These are phyloP conservation scores for Aproaerema taeniolella DNA, from an alignment of 2,888 invertebrate species.

Conservation along the genomic window DNA sequence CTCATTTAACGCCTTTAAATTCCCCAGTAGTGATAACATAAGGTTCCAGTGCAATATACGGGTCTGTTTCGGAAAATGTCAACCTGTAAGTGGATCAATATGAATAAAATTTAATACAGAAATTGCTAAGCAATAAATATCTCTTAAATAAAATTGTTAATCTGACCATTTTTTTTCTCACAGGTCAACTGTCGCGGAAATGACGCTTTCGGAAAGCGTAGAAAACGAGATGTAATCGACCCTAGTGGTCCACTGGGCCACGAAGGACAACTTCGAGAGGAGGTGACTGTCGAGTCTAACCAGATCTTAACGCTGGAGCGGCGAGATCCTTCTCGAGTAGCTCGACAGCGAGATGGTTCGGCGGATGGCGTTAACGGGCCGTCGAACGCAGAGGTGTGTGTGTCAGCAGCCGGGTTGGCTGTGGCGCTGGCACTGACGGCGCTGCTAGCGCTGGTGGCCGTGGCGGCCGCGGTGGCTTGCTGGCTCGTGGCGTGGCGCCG, in stretches of 20 bases:
- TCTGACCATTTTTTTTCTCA: slow-evolving; percentile 3
- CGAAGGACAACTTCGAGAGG: slow-evolving; percentile 92
- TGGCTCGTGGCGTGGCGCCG: slow-evolving; percentile 96
- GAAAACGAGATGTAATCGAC: slow-evolving; percentile 78
- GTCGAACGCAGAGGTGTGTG: slow-evolving; percentile 88
- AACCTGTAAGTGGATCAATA: slow-evolving; percentile 92
- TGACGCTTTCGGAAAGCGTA: slow-evolving; percentile 92
- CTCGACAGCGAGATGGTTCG: slow-evolving; percentile 88
- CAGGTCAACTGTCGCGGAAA: slow-evolving; percentile 94
- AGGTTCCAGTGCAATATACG: slow-evolving; percentile 97
- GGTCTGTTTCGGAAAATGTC: slow-evolving; percentile 96
- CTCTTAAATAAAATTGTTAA: background rate
- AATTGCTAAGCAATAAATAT: too few relatives aligned
- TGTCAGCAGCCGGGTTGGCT: slow-evolving; percentile 94
- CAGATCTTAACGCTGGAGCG: slow-evolving; percentile 93
- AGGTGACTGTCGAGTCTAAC: slow-evolving; percentile 95
- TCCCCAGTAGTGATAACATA: slow-evolving; percentile 95
- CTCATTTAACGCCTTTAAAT: slow-evolving; percentile 95
- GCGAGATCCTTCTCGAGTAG: slow-evolving; percentile 85
- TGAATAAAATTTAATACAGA: too few relatives aligned
- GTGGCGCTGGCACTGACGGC: slow-evolving; percentile 95
- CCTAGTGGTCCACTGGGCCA: slow-evolving; percentile 74
- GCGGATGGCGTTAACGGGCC: slow-evolving; percentile 80
- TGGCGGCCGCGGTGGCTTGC: slow-evolving; percentile 95
- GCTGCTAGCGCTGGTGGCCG: slow-evolving; percentile 92